These are phyloP conservation scores for Crossocerus cetratus DNA, from an alignment of 2,888 invertebrate species.

Conservation along the genomic window DNA sequence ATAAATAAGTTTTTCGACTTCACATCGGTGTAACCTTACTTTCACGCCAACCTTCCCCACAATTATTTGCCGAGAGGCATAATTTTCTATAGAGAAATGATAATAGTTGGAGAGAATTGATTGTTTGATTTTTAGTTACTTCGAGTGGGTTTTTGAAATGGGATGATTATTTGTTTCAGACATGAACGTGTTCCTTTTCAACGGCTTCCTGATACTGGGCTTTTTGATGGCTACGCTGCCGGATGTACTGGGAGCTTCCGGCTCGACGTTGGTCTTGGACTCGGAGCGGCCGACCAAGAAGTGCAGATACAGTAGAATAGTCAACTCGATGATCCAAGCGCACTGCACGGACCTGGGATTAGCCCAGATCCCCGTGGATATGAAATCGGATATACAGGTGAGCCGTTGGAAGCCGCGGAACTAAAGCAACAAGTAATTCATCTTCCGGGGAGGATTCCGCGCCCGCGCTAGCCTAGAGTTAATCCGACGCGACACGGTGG, in stretches of 20 bases:
- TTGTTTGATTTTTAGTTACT: background rate
- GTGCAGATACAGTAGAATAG: conserved; percentile 78
- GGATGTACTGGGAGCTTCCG: conserved; percentile 39
- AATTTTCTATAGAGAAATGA: no score
- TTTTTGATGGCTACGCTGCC: conserved; percentile 30
- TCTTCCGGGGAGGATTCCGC: no score
- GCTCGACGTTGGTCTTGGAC: conserved; percentile 56
- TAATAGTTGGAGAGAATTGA: no score
- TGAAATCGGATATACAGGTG: conserved; percentile 80
- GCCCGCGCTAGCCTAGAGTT: no score
- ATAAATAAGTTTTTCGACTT: no score
- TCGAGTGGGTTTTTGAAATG: background rate
- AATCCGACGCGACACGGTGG: background rate
- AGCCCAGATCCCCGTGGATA: conserved; percentile 76
- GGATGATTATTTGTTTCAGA: conserved; percentile 38
- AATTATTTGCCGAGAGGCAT: no score
- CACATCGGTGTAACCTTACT: no score
- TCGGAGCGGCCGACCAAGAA: conserved; percentile 61
- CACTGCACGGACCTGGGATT: conserved; percentile 79
- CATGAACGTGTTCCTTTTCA: conserved; percentile 48
- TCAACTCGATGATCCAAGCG: conserved; percentile 79
- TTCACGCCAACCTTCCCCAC: no score
- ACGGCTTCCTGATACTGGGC: conserved; percentile 58
- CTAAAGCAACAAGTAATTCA: background rate
- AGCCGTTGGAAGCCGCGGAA: background rate